phyloP scores from a whole-genome alignment of 2,888 invertebrate genomes.

The Yponomeuta sedellus region DNA sequence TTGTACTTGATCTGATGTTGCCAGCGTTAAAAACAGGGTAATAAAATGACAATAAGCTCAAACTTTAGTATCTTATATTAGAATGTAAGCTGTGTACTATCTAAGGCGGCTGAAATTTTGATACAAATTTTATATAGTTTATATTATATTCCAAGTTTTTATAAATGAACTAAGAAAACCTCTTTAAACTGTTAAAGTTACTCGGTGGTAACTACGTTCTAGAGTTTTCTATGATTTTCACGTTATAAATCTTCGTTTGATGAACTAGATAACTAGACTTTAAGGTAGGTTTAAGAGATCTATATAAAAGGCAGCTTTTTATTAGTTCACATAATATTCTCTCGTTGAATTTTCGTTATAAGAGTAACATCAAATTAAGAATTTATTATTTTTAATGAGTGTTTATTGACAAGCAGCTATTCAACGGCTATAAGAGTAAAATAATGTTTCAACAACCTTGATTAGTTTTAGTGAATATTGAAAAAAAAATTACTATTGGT shows the following conservation, averaged over 20 bases:
- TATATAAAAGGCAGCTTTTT: no score
- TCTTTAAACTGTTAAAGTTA: no score
- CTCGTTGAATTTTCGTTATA: not conserved
- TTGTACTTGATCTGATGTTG: constrained; percentile 4
- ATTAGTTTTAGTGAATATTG: not conserved
- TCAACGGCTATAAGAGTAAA: not conserved
- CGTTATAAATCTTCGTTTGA: no score
- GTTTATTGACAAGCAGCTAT: not conserved
- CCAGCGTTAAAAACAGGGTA: constrained; percentile 51
- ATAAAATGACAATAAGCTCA: constrained; percentile 55
- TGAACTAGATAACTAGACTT: no score
- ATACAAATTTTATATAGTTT: no score
- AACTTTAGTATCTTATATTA: constrained; percentile 24
- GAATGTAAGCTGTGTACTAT: not conserved
- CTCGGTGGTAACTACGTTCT: no score
- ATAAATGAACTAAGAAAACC: no score
- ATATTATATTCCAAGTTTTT: no score
- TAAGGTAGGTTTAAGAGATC: no score
- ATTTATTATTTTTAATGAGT: not conserved
- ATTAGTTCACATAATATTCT: no score
- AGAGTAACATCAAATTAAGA: not conserved
- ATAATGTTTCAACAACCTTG: not conserved
- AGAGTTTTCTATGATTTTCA: no score
- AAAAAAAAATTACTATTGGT: no score
- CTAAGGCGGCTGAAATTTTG: not conserved